Conservation (phyloP, 2,113 vertebrate species). For the Oncorhynchus mykiss region DNA sequence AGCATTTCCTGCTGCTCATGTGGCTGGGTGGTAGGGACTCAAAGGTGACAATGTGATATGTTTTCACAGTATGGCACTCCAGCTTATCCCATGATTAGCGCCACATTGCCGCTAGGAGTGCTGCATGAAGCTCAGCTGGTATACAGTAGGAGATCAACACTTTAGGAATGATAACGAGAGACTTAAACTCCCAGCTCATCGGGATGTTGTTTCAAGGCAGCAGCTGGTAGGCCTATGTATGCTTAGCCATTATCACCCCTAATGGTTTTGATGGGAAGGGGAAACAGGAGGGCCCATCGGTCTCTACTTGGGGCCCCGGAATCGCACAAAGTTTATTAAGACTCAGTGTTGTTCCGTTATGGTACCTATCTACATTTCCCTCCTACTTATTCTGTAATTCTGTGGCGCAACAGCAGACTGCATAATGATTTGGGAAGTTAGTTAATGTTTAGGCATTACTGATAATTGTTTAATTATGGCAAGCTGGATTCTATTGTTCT, state of each 20-base stretch:
- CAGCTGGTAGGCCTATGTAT: conserved; percentile 56
- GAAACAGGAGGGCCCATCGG: conserved; percentile 35
- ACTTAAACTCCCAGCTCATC: conserved; percentile 58
- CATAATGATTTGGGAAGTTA: conserved; percentile 55
- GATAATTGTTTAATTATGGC: conserved; percentile 75
- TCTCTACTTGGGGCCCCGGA: conserved; percentile 24
- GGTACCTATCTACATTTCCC: conserved; percentile 48
- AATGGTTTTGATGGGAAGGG: conserved; percentile 58
- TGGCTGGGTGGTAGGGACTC: conserved; percentile 34
- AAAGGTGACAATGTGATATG: conserved; percentile 52
- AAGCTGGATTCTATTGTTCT: conserved; percentile 59
- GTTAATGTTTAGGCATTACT: conserved; percentile 60
- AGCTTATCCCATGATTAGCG: conserved; percentile 47
- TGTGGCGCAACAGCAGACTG: conserved; percentile 31
- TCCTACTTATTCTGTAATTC: conserved; percentile 45
- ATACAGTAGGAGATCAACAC: conserved; percentile 40
- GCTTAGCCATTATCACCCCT: conserved; percentile 59
- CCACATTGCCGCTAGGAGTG: conserved; percentile 20
- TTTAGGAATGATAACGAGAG: conserved; percentile 56
- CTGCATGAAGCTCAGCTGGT: conserved; percentile 19
- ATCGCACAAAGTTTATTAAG: conserved; percentile 37
- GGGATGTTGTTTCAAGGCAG: conserved; percentile 46
- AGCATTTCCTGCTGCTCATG: conserved; percentile 15
- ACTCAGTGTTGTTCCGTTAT: conserved; percentile 47
- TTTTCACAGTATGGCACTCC: conserved; percentile 44